Evolutionary conservation across 2,113 vertebrate species (phyloP), one percentile per base, ranked within the genome.

Genomic region (Rhinogobius similis): DNA sequence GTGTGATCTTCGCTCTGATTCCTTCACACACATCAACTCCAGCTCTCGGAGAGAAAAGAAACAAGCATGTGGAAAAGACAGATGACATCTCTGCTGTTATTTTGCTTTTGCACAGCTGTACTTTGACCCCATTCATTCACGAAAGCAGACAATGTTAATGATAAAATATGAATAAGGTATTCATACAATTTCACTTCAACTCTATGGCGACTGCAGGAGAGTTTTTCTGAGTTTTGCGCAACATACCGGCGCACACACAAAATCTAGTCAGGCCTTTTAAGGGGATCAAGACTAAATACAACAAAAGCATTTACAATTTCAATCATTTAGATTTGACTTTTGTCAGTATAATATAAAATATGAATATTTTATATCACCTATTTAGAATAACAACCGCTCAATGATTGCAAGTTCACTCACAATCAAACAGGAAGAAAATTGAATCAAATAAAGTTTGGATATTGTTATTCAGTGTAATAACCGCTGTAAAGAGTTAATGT

Each of bases 1-100:
- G 50, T 72, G 76, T 90, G 88, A 84, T 69, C 70, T 81, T 73
- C n/a, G 87, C 88, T 88, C 87, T 88, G 82, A 89, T 87, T 89
- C 85, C 85, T 81, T 84, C 81, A 81, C 76, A 86, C 75, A 85
- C 86, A 82, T 85, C 82, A 81, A 70, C 73, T 20, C 72, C 76
- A 66, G 65, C 78, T 82, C 73, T 27, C 3, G 77, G 5, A 38
- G 58, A 78, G 74, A 72, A 50, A 11, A 52, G 67, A 73, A 68
- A 82, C 79, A 67, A 68, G 56, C 3, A 20, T 67, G 66, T 5
- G 14, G 58, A 76, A 77, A 24, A 59, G 46, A 80, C 86, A 83
- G 70, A 89, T 84, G 84, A 87, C 66, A 70, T 73, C 71, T 68
- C 48, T 67, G 78, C 61, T 78, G 32, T 75, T 71, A 67, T 36